Conservation (phyloP, 2,113 vertebrate genomes). For the Hepsetus odoe region DNA sequence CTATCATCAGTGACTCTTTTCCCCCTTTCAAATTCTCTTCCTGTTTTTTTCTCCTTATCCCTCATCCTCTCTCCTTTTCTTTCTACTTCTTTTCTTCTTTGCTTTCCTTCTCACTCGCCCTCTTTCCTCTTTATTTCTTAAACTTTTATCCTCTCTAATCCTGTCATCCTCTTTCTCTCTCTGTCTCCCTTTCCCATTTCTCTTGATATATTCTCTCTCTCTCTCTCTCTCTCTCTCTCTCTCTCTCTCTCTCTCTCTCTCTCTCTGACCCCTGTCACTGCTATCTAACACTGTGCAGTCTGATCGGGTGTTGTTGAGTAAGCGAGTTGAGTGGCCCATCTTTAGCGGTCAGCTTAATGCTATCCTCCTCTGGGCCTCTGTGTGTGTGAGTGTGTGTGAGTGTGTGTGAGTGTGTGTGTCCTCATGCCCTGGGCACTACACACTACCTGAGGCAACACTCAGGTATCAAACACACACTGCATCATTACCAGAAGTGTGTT, state of each 20-base stretch:
- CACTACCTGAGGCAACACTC: slow-evolving; percentile 21
- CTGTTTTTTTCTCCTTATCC: too few species aligned
- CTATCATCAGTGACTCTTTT: too few species aligned
- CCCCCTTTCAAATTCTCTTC: too few species aligned
- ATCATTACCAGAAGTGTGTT: neutral
- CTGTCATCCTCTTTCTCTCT: neutral
- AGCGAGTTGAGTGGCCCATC: slow-evolving; percentile 73
- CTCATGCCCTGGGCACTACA: slow-evolving; percentile 67
- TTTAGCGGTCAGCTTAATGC: slow-evolving; percentile 81
- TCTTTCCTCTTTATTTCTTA: neutral
- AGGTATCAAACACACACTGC: neutral
- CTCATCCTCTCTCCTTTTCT: too few species aligned
- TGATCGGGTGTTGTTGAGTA: slow-evolving; percentile 83
- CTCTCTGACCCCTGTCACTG: slow-evolving; percentile 78
- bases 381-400: slow-evolving; percentile 72
- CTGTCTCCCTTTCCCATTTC: neutral
- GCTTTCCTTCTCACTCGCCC: neutral
- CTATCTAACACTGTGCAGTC: slow-evolving; percentile 76
- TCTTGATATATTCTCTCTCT: slow-evolving; percentile 8
- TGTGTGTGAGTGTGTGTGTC: too few species aligned
- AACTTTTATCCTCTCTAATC: neutral
- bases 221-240: slow-evolving; percentile 1
- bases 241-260: slow-evolving; percentile 47
- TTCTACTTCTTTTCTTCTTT: neutral
- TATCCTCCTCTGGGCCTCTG: slow-evolving; percentile 63